A percentile compares a stretch with the other conserved stretches of the same genome.
phyloP scores from a whole-genome alignment of 2,888 invertebrate genomes.

The Orthosia incerta region DNA sequence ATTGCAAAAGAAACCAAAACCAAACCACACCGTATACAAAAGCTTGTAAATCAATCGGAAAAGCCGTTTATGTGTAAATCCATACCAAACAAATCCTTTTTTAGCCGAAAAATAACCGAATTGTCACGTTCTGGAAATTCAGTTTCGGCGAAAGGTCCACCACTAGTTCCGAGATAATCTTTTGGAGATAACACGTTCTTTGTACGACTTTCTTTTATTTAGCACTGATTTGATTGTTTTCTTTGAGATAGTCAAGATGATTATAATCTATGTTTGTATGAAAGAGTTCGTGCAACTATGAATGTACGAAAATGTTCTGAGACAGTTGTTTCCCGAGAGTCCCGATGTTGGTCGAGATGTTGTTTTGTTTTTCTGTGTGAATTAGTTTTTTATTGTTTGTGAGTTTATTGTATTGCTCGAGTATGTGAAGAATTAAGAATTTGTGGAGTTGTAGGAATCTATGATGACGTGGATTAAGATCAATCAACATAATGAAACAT shows the following conservation, averaged over 20 bases:
- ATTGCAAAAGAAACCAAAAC: neutral
- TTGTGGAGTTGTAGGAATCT: neutral
- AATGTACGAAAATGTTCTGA: conserved; percentile 41
- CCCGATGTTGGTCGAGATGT: conserved; percentile 27
- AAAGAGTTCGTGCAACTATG: conserved; percentile 13
- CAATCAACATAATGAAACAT: neutral
- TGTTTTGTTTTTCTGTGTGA: conserved; percentile 37
- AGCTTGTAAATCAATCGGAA: conserved; percentile 21
- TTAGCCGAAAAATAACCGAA: conserved; percentile 31
- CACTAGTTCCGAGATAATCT: conserved; percentile 55
- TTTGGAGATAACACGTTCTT: conserved; percentile 55
- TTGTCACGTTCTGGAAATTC: conserved; percentile 27
- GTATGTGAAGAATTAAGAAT: neutral
- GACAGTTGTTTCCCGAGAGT: conserved; percentile 18
- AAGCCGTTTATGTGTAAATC: conserved; percentile 26
- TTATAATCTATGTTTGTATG: conserved; percentile 42
- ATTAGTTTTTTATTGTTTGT: neutral
- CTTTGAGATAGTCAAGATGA: conserved; percentile 49
- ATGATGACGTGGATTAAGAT: neutral
- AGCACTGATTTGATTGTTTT: conserved; percentile 57
- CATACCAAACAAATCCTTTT: conserved; percentile 35
- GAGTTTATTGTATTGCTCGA: neutral
- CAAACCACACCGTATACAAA: neutral
- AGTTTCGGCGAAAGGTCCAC: conserved; percentile 24
- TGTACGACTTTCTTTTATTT: conserved; percentile 56